Conservation (phyloP, 2,797 vertebrate genomes). For the Acanthurus tractus region DNA sequence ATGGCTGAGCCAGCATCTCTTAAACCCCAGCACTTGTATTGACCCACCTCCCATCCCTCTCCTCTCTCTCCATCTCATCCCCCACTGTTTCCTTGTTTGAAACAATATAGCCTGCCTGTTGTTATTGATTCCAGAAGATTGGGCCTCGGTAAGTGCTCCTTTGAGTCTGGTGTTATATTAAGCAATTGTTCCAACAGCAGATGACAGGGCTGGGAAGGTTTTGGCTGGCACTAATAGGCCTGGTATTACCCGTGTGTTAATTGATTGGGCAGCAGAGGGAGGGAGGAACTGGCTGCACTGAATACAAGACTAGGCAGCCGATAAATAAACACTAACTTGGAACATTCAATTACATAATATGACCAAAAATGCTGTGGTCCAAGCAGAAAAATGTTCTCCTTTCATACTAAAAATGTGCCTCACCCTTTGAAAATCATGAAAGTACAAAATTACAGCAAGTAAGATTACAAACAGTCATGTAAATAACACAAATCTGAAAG, state of each 20-base stretch:
- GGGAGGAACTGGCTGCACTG: constrained; percentile 47
- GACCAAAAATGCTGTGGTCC: constrained; percentile 14
- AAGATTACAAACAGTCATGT: background rate
- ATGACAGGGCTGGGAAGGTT: constrained; percentile 90
- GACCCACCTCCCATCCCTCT: constrained; percentile 72
- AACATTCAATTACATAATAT: constrained; percentile 15
- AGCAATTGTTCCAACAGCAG: constrained; percentile 91
- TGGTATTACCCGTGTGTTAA: constrained; percentile 89
- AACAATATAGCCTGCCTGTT: constrained; percentile 85
- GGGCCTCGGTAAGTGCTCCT: constrained; percentile 87
- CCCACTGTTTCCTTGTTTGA: constrained; percentile 84
- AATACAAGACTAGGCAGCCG: constrained; percentile 51
- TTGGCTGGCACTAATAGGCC: constrained; percentile 87
- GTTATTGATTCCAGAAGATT: constrained; percentile 90
- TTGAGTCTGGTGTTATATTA: constrained; percentile 90
- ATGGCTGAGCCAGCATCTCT: constrained; percentile 76
- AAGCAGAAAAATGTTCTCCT: constrained; percentile 26
- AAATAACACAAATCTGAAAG: background rate
- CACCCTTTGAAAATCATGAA: constrained; percentile 21
- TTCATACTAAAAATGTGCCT: constrained; percentile 1
- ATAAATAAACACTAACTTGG: constrained; percentile 51
- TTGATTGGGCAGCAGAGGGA: constrained; percentile 88
- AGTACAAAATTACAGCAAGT: constrained; percentile 22
- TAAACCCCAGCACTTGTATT: constrained; percentile 79
- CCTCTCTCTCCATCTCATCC: constrained; percentile 69